Percentiles rank a stretch among this genome's conserved stretches.
These are phyloP conservation scores for Psilanteris sp. DNA, from an alignment of 1,140 invertebrate species.

Conservation along the genomic window DNA sequence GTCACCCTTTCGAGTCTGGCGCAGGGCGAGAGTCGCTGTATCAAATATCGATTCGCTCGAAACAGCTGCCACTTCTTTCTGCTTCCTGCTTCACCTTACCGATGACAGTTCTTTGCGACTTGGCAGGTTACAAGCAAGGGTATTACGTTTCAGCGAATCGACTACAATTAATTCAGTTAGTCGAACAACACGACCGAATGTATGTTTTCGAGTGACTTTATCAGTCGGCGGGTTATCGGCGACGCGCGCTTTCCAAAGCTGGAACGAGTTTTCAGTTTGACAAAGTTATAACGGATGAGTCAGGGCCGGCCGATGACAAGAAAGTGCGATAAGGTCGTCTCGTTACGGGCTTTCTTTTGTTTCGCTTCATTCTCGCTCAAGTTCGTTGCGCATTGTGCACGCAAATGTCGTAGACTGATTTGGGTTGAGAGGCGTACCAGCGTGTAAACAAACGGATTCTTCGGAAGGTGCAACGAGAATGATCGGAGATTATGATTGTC, in stretches of 20 bases:
- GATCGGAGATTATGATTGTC: no score
- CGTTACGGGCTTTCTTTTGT: no score
- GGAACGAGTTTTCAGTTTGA: constrained; percentile 27
- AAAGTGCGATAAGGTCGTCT: not conserved
- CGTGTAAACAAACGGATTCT: no score
- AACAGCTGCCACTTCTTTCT: constrained; percentile 74
- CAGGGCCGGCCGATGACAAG: constrained; percentile 4
- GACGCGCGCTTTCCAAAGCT: constrained; percentile 17
- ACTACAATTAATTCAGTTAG: constrained; percentile 55
- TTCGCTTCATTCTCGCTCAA: no score
- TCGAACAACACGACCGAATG: constrained; percentile 46
- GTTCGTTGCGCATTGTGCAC: no score
- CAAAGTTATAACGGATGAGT: constrained; percentile 31
- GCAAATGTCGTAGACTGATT: no score
- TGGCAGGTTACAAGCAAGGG: constrained; percentile 47
- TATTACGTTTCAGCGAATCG: constrained; percentile 52
- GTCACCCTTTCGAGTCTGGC: constrained; percentile 67
- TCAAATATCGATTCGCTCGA: constrained; percentile 73
- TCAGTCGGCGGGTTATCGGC: constrained; percentile 36
- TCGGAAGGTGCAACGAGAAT: no score
- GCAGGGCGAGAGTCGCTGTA: constrained; percentile 70
- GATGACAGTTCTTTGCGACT: constrained; percentile 56
- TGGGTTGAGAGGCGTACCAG: no score
- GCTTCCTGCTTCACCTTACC: constrained; percentile 56
- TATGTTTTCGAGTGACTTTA: constrained; percentile 46